Evolutionary conservation across 37 sponge, comb jelly and placozoan genomes (phyloP), one percentile per base, ranked within the genome.

Genomic region (Aphrocallistes beatrix): DNA sequence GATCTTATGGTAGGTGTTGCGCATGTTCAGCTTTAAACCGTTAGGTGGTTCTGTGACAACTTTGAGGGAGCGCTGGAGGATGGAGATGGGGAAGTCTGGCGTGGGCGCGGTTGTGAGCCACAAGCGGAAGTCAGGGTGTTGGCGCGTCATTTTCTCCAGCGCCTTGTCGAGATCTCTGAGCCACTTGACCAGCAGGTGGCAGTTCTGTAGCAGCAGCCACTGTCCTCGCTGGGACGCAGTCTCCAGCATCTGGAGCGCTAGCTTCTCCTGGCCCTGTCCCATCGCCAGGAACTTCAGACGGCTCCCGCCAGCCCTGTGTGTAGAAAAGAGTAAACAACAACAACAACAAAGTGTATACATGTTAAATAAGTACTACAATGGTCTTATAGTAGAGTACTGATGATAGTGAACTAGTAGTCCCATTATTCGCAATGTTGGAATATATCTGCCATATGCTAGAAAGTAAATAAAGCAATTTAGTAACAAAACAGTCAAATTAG

Each of bases 251-350:
- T 93, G 94, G 28, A 98, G 89, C 6, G 99, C 99, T 32, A 91
- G 93, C 86, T 94, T 98, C 85, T 99, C 96, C 38, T 99, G 99
- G 23, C 99, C 99, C 85, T 99, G 99, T 82, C 99, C 99, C 99
- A 99, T 99, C 82, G 99, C 96, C 6, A 99, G 92, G 82, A 99
- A 96, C 85, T 99, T 99, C 51, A 99, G 90, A 36, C 94, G 51
- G 90, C 96, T 99, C 81, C 99, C 99, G 38, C 99, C 99, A 81
- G 75, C 75, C 75, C 75, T 60, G n/a, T 21, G n/a, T n/a, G n/a
- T n/a, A n/a, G n/a, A n/a, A n/a, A n/a, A n/a, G n/a, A n/a, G n/a
- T n/a, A n/a, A n/a, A n/a, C n/a, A n/a, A n/a, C n/a, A n/a, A n/a
- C n/a, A n/a, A n/a, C n/a, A n/a, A n/a, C n/a, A n/a, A n/a, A n/a